Base-by-base conservation (phyloP, 2,888 invertebrate species). In the Glomeris marginata region DNA sequence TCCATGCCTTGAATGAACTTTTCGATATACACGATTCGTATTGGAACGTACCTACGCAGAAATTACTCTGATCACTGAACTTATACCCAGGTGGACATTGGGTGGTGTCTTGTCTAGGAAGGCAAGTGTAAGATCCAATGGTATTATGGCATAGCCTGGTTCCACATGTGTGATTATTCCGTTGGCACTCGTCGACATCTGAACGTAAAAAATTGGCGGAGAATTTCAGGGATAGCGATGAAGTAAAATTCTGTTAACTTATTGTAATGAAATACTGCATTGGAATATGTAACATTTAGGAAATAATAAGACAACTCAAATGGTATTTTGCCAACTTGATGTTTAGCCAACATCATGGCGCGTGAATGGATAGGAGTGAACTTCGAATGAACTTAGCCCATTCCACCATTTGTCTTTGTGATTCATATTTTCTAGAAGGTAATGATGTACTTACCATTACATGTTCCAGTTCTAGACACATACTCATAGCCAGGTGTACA, bases 61-160 rank as follows among this genome's bases (percentile, higher is more conserved):
- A 55, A 28, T 53, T 52, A 2, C 58, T 56, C 16, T 57, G 41
- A 5, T 57, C 54, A 51, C 61, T 64, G 61, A 64, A 70, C 4
- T 61, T 63, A 47, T 64, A 67, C 2, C 69, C 70, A 16, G 62
- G 59, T 0, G 64, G 66, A 56, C 72, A 71, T 21, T 43, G 42
- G 2, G 51, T 49, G 44, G 11, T 38, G 28, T 21, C 21, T 20
- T 20, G 48, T 13, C 16, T 33, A 22, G 49, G 52, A 42, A 58
- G 51, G 58, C 65, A 66, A 2, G 51, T 49, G 54, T 62, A 68
- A 15, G 64, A 61, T 11, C 67, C 67, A 20, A 60, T 56, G 0
- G 61, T 64, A 53, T 69, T 69, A 3, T 57, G 54, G 56, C 68
- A 69, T 37, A 58, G 51, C 54, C 65, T 61, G 45, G 58, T 28